Evolutionary conservation across 2,888 invertebrate genomes (phyloP), one percentile per base, ranked within the genome.

Genomic region (Psylliodes chrysocephalus): DNA sequence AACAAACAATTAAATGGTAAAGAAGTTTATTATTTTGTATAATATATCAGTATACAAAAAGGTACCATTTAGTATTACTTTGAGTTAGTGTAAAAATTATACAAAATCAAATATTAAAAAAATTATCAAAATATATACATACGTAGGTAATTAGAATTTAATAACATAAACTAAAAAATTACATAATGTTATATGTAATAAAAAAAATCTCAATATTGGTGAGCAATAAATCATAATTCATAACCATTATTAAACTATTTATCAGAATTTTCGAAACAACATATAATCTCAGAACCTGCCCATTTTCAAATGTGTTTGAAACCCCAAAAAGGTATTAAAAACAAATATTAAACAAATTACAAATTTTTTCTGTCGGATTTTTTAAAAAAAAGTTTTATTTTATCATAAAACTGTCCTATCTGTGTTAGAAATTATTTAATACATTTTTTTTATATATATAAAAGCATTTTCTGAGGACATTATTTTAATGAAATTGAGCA

Each of bases 31-130:
- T 65, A 18, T 65, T 33, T 55, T 28, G 59, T 59, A 51, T 53
- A 38, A 56, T 56, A 62, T 55, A 60, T 44, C 55, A n/a, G 66
- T 60, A 60, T 63, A 66, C 60, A 63, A 56, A 63, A 56, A 44
- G 19, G 17, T 54, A 49, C 28, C 49, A 61, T 63, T 55, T 65
- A 63, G 61, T 64, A 61, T 67, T 63, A 64, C 30, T 62, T 67
- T 42, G 52, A 62, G 65, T 65, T 68, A 63, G 65, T 65, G 63
- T 44, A 68, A 68, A 65, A 67, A 33, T 59, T 55, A 46, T 59
- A 59, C 35, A 52, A 52, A 46, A 30, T 46, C 19, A 61, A 54
- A 38, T 46, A 54, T 61, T 35, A 54, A 54, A 51, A 46, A 46
- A 18, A 28, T 49, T 49, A 51, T 51, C 49, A 18, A 59, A 57